Evolutionary conservation across 2,797 vertebrate species (phyloP), one percentile per base, ranked within the genome.

Genomic region (Arremon aurantiirostris): DNA sequence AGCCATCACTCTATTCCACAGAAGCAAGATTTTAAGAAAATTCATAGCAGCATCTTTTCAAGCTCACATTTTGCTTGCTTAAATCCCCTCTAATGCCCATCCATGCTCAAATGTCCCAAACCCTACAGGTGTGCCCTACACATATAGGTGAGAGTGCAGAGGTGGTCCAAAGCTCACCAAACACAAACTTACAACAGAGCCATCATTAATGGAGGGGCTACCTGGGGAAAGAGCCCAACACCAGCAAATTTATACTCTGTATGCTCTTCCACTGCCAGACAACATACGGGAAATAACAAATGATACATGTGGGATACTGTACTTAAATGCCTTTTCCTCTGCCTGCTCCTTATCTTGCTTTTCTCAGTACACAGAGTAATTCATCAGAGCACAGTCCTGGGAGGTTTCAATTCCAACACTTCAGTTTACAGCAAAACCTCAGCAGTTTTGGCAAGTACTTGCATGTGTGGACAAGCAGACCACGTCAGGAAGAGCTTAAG

Each of bases 81-180:
- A 50, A 76, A 59, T 63, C 26, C 52, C 11, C 23, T 27, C 5
- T 8, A 22, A 61, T 11, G 4, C 11, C 21, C 21, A 52, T 5
- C 11, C 14, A 14, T 5, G 20, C n/a, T 47, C n/a, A 39, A 60
- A 76, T 19, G 12, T 46, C 23, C 55, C 5, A 5, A 35, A 39
- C 26, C 46, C 20, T 12, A 5, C 0, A 47, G 46, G 26, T 30
- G 50, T 76, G 57, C 15, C 30, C 35, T 24, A 0, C 2, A 28
- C 0, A 0, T 19, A 13, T 2, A n/a, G n/a, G 28, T n/a, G 56
- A 46, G 42, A 28, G 22, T 46, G 27, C 20, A 53, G 50, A 72
- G 46, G 5, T 26, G 30, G 30, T 32, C 60, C 72, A 90, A 49
- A 64, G 24, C 35, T 68, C 65, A 73, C 13, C 50, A 53, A 68